These are phyloP conservation scores for Pristionchus maxplancki DNA, from an alignment of 2,888 invertebrate genomes.

Conservation along the genomic window DNA sequence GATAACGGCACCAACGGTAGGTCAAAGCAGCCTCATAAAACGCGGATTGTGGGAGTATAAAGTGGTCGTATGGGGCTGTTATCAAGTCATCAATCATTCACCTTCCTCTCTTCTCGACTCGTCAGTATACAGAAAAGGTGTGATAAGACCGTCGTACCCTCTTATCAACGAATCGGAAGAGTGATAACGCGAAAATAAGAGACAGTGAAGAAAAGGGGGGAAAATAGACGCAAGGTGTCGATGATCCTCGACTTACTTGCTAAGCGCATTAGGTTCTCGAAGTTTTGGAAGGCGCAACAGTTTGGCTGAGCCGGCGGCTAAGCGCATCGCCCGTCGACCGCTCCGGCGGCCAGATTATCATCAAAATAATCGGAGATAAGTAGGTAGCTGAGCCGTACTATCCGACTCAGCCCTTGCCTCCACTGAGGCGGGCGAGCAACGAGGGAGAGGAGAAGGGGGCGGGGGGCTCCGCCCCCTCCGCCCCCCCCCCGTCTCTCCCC, in stretches of 20 bases:
- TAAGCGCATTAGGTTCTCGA: slow-evolving; percentile 33
- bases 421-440: not conserved
- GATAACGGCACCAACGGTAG: not conserved
- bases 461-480: not conserved
- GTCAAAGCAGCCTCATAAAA: not conserved
- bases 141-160: slow-evolving; percentile 41
- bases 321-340: slow-evolving; percentile 20
- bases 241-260: not conserved
- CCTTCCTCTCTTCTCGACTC: not conserved
- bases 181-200: not conserved
- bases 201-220: not conserved
- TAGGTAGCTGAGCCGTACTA: slow-evolving; percentile 46
- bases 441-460: not conserved
- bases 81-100: slow-evolving; percentile 45
- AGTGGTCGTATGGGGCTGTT: slow-evolving; percentile 18
- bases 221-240: not conserved
- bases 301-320: not conserved
- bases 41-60: slow-evolving; percentile 1
- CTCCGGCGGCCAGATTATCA: slow-evolving; percentile 49
- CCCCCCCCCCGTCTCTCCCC: not conserved
- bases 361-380: slow-evolving; percentile 49
- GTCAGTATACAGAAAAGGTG: slow-evolving; percentile 42
- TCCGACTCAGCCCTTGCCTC: slow-evolving; percentile 36
- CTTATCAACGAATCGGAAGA: not conserved
- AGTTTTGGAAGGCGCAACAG: not conserved